Percentiles rank a stretch among this genome's conserved stretches.
phyloP scores from a whole-genome alignment of 2,888 invertebrate species.

The Gisinianus flammeolus region DNA sequence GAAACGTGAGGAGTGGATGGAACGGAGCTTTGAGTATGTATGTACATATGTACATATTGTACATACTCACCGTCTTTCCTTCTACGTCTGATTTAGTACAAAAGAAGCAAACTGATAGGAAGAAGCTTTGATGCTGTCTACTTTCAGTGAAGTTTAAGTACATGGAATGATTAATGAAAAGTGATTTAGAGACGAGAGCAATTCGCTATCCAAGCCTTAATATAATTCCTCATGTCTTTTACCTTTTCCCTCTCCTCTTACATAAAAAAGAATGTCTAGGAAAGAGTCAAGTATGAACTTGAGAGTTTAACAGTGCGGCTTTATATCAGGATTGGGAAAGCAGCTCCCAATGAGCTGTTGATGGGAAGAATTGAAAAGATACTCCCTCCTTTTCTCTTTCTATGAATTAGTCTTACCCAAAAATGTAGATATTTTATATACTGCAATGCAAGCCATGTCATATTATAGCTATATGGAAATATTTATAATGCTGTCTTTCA shows the following conservation, averaged over 20 bases:
- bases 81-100: neutral
- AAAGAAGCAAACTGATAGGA: constrained; percentile 9
- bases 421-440: neutral
- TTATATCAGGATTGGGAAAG: neutral
- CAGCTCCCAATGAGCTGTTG: neutral
- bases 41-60: no score
- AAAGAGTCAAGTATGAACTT: constrained; percentile 25
- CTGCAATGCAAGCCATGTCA: neutral
- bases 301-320: constrained; percentile 16
- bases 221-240: constrained; percentile 14
- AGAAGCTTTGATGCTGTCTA: constrained; percentile 1
- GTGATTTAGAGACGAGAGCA: constrained; percentile 27
- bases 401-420: neutral
- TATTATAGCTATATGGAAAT: neutral
- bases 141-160: constrained; percentile 19
- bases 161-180: constrained; percentile 40
- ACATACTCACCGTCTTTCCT: neutral
- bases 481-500: neutral
- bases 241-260: constrained; percentile 2
- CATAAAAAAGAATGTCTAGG: neutral
- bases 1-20: no score
- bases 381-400: neutral
- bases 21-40: no score
- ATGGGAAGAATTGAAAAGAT: neutral
- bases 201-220: constrained; percentile 16